Evolutionary conservation across 2,113 vertebrate genomes (phyloP).

Genomic region (Petaurus breviceps): DNA sequence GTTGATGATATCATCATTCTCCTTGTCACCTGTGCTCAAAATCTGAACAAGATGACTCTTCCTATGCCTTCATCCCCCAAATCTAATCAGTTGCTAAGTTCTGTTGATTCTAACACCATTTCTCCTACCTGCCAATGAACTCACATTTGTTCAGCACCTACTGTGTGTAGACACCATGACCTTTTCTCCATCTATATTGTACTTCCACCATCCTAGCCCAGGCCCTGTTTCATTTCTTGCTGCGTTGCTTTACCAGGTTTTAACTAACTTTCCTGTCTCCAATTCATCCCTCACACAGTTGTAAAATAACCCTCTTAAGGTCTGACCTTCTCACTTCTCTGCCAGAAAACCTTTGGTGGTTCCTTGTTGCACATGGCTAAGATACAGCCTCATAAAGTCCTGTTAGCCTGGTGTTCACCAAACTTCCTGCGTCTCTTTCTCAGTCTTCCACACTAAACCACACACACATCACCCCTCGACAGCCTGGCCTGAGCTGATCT

Average conservation of each 20-base stretch:
- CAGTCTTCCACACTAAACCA: background rate
- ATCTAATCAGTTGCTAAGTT: background rate
- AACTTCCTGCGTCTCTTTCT: background rate
- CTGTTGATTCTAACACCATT: background rate
- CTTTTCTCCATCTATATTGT: background rate
- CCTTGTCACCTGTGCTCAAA: too few species aligned
- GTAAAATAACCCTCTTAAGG: background rate
- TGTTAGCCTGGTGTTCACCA: background rate
- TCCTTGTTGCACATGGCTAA: background rate
- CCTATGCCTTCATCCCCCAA: too few species aligned
- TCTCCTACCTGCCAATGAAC: background rate
- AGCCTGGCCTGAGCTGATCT: background rate
- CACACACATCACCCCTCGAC: background rate
- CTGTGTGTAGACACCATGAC: background rate
- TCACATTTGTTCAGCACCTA: background rate
- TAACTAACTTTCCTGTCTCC: background rate
- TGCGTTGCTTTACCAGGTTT: background rate
- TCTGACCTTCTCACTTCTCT: background rate
- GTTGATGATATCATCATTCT: too few species aligned
- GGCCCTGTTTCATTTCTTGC: background rate
- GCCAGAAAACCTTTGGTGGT: background rate
- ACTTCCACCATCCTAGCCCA: background rate
- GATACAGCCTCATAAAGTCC: background rate
- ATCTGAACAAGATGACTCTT: too few species aligned
- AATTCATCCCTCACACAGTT: background rate